Conservation (phyloP, 2,888 invertebrate genomes). For the Oxystoma pomonae region DNA sequence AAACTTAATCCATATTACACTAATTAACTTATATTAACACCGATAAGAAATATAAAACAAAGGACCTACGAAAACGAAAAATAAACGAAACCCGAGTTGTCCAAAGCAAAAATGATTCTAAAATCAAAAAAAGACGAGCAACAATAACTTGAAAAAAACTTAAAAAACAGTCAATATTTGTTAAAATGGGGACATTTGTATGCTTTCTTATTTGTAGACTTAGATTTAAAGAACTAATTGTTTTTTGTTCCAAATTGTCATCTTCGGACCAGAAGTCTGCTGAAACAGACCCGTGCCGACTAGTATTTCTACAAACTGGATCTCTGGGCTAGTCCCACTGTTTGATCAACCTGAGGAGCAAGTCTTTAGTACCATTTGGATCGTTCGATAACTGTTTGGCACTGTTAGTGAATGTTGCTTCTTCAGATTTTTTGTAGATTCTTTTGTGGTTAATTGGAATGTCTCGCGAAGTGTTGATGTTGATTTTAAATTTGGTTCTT, state of each 20-base stretch:
- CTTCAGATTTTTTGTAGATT: constrained; percentile 28
- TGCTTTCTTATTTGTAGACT: constrained; percentile 44
- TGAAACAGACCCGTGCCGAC: constrained; percentile 68
- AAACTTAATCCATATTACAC: too few species aligned
- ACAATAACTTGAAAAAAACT: too few species aligned
- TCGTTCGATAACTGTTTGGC: constrained; percentile 43
- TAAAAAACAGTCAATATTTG: constrained; percentile 24
- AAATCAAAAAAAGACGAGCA: too few species aligned
- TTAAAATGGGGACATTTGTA: constrained; percentile 40
- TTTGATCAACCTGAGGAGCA: constrained; percentile 68
- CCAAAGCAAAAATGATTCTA: too few species aligned
- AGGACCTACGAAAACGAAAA: too few species aligned
- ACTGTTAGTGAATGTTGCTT: constrained; percentile 19
- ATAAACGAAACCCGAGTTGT: too few species aligned
- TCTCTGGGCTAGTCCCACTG: constrained; percentile 68
- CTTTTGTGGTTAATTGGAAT: constrained; percentile 52
- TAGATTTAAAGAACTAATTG: constrained; percentile 73
- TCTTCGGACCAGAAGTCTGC: constrained; percentile 71
- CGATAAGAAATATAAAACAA: too few species aligned
- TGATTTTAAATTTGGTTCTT: constrained; percentile 61
- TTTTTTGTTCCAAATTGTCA: constrained; percentile 68
- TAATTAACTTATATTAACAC: too few species aligned
- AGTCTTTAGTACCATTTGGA: constrained; percentile 70
- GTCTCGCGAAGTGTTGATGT: constrained; percentile 62
- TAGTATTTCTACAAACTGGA: constrained; percentile 50